These are phyloP conservation scores for Porites australiensis DNA, from an alignment of 64 coral and sea anemone genomes.

Conservation along the genomic window DNA sequence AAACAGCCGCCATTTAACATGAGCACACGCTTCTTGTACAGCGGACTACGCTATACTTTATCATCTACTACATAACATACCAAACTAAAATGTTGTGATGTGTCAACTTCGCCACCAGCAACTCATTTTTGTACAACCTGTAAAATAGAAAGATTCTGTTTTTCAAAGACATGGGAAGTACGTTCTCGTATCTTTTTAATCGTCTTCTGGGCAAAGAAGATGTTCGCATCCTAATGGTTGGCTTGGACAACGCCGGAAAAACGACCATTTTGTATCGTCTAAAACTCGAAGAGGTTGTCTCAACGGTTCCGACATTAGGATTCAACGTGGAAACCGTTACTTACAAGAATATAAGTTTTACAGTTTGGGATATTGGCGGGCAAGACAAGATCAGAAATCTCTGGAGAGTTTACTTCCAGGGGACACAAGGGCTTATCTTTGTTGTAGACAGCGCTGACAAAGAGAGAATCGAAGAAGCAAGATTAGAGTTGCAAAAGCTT, in stretches of 20 bases:
- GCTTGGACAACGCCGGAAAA: conserved; percentile 96
- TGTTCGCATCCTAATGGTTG: conserved; percentile 95
- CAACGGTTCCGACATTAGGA: conserved; percentile 94
- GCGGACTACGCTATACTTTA: conserved; percentile 19
- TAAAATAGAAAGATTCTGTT: background rate
- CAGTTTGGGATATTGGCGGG: conserved; percentile 99
- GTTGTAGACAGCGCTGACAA: conserved; percentile 94
- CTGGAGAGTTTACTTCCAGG: conserved; percentile 98
- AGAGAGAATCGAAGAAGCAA: conserved; percentile 87
- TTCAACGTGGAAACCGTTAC: conserved; percentile 99
- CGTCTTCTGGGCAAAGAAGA: conserved; percentile 96
- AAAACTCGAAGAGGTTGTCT: conserved; percentile 91
- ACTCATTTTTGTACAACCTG: conserved; percentile 14
- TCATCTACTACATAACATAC: no score
- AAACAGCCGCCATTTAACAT: background rate
- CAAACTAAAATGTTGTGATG: conserved; percentile 36
- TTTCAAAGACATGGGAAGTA: conserved; percentile 78
- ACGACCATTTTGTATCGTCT: conserved; percentile 97
- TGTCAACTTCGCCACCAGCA: background rate
- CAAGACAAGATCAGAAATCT: conserved; percentile 97
- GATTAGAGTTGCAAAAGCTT: conserved; percentile 78
- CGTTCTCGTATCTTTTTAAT: conserved; percentile 84
- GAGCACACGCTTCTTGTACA: background rate
- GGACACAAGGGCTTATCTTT: conserved; percentile 94
- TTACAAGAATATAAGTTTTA: conserved; percentile 98